phyloP scores from a whole-genome alignment of 2,888 invertebrate species.

The Calameuta pallipes region DNA sequence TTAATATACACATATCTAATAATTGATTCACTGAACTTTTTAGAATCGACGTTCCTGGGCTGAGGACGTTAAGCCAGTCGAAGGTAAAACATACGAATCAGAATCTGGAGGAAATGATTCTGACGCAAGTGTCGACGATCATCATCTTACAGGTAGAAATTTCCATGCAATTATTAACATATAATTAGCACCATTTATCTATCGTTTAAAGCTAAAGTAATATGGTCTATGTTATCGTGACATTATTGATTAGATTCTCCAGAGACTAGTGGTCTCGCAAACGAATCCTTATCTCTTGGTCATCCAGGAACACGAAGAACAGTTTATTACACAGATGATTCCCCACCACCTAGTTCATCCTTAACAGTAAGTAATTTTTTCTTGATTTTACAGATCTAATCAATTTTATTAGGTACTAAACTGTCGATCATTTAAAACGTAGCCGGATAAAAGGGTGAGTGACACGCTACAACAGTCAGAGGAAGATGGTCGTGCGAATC shows the following conservation, averaged over 20 bases:
- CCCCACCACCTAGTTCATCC: constrained; percentile 66
- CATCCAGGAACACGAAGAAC: constrained; percentile 86
- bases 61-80: constrained; percentile 70
- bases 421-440: background rate
- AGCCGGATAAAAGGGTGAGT: constrained; percentile 41
- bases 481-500: constrained; percentile 43
- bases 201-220: background rate
- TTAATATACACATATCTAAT: background rate
- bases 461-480: constrained; percentile 45
- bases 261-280: constrained; percentile 44
- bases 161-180: background rate
- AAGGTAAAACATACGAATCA: constrained; percentile 63
- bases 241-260: constrained; percentile 32
- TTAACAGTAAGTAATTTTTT: constrained; percentile 40
- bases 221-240: background rate
- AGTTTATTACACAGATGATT: constrained; percentile 76
- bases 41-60: constrained; percentile 80
- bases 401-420: constrained; percentile 1
- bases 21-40: constrained; percentile 11
- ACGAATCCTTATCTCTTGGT: constrained; percentile 76
- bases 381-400: background rate
- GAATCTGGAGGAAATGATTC: constrained; percentile 82
- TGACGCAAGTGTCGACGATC: constrained; percentile 80
- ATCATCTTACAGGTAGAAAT: constrained; percentile 43
- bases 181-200: background rate